These are phyloP conservation scores for Epizoanthus scotinus DNA, from an alignment of 92 coral and sea anemone species.

Conservation along the genomic window DNA sequence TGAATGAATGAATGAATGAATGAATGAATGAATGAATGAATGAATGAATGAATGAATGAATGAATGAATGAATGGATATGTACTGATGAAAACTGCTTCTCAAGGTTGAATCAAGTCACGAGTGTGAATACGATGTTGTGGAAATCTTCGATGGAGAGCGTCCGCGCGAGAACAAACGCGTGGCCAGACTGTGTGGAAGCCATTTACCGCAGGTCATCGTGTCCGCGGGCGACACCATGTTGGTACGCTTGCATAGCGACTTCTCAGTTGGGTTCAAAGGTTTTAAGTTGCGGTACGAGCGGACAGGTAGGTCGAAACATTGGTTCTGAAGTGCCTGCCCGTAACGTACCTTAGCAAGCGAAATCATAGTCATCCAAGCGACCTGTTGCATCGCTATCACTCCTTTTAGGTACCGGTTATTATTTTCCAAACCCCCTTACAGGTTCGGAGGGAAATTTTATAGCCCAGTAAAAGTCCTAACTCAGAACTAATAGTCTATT, in stretches of 20 bases:
- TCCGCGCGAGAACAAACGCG: slow-evolving; percentile 41
- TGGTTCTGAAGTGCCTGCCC: neutral
- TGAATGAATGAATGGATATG: neutral
- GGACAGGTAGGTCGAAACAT: slow-evolving; percentile 57
- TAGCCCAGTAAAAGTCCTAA: too few species aligned
- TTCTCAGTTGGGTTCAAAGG: slow-evolving; percentile 74
- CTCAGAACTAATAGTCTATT: too few species aligned
- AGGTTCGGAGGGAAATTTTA: too few species aligned
- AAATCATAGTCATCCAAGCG: too few species aligned
- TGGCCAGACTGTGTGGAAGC: slow-evolving; percentile 79
- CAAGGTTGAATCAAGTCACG: slow-evolving; percentile 75
- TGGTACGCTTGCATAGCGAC: slow-evolving; percentile 81
- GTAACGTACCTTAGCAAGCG: too few species aligned
- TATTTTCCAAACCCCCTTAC: too few species aligned
- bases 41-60: neutral
- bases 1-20: neutral
- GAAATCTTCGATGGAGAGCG: slow-evolving; percentile 85
- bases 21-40: neutral
- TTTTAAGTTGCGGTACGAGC: slow-evolving; percentile 68
- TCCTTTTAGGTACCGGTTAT: too few species aligned
- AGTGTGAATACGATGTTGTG: slow-evolving; percentile 82
- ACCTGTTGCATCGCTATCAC: too few species aligned
- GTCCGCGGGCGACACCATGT: slow-evolving; percentile 69
- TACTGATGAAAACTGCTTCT: neutral
- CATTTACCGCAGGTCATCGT: slow-evolving; percentile 48